phyloP scores from a whole-genome alignment of 2,888 invertebrate genomes.

The Agrenia bidenticulata region DNA sequence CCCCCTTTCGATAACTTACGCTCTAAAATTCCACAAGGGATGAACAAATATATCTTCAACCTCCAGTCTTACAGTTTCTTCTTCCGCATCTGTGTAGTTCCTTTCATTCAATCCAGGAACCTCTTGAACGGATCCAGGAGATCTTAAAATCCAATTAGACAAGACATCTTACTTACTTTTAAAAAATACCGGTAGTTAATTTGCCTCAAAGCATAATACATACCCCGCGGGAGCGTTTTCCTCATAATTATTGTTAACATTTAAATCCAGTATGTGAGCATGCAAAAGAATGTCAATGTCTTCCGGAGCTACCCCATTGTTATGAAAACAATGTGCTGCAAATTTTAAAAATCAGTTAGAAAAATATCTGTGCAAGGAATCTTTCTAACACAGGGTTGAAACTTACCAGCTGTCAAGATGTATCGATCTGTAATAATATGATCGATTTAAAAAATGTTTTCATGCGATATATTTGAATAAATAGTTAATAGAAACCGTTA shows the following conservation, averaged over 20 bases:
- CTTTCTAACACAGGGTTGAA: too few species aligned
- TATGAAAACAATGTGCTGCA: constrained; percentile 18
- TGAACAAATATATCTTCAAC: constrained; percentile 20
- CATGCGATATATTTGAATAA: neutral
- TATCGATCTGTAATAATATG: constrained; percentile 17
- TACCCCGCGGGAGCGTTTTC: constrained; percentile 8
- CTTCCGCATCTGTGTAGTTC: constrained; percentile 17
- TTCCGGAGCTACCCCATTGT: neutral
- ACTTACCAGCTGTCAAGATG: constrained; percentile 15
- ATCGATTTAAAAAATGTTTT: neutral
- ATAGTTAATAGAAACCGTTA: neutral
- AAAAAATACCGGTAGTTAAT: neutral
- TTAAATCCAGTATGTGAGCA: constrained; percentile 24
- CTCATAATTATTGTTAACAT: constrained; percentile 3
- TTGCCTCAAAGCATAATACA: neutral
- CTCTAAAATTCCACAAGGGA: constrained; percentile 16
- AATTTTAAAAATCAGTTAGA: neutral
- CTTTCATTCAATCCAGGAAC: constrained; percentile 10
- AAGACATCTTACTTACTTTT: neutral
- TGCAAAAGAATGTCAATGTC: constrained; percentile 18
- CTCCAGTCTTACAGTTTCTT: constrained; percentile 7
- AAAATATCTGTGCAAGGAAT: too few species aligned
- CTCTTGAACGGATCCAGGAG: neutral
- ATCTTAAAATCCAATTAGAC: neutral
- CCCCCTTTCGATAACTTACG: too few species aligned